Evolutionary conservation across 2,113 vertebrate genomes (phyloP), one percentile per base, ranked within the genome.

Genomic region (Propithecus coquereli): DNA sequence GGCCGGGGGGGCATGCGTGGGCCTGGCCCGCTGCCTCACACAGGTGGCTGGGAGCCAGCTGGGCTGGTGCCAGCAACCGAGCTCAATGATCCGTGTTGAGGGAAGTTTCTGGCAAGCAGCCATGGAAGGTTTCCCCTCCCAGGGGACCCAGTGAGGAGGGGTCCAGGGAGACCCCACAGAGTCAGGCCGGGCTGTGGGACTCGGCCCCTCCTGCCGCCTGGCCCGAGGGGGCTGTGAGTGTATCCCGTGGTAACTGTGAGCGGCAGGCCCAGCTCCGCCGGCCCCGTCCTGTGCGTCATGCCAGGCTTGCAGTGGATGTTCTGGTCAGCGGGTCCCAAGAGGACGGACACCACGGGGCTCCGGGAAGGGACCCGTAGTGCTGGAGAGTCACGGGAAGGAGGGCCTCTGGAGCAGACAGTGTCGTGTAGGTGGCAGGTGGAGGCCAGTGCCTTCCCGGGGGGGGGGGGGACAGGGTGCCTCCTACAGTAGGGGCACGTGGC

Each of bases 201-300:
- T 79, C 4, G 20, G 47, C 76, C 23, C 63, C 34, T 94, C 16
- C 30, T 8, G 34, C 66, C 2, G 80, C 73, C 76, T 17, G 57
- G 37, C 0, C 8, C 37, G n/a, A 85, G 94, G 96, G 90, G 95
- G 95, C 97, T 90, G 52, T 63, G 12, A 68, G 77, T 97, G 98
- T 97, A 77, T 91, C 97, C 95, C 90, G 91, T 98, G 98, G 99
- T 99, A 99, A 99, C 95, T 97, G 93, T 98, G 98, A 99, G 98
- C 96, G 96, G 88, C 50, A 32, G 3, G 89, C 93, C 80, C 20
- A 66, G 54, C 98, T 85, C 95, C 94, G 97, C 73, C 97, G 77
- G 93, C 96, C 80, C 47, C 54, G 90, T 97, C 96, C 8, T 7
- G 84, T 98, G 98, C 97, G 95, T 98, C 98, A 98, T 82, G 74